Conservation (phyloP, 2,888 invertebrate genomes). For the Hypomecis atomaria region DNA sequence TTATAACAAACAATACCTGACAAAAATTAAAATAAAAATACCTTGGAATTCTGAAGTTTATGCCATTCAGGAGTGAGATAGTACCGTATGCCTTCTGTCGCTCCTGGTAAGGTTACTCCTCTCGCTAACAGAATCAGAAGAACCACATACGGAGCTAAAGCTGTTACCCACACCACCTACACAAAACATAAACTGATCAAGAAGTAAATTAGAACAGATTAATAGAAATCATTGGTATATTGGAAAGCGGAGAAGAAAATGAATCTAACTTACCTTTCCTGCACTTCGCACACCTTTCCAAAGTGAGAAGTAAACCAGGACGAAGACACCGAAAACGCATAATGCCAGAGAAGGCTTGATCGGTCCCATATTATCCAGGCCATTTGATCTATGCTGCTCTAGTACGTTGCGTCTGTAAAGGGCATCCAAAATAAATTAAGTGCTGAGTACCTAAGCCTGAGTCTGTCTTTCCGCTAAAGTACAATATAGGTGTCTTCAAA, state of each 20-base stretch:
- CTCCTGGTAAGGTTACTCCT: constrained; percentile 94
- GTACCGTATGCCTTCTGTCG: constrained; percentile 93
- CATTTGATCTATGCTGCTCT: constrained; percentile 92
- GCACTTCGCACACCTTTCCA: constrained; percentile 98
- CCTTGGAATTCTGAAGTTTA: constrained; percentile 90
- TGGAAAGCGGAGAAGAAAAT: not conserved
- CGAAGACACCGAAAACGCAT: constrained; percentile 95
- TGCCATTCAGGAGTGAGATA: constrained; percentile 96
- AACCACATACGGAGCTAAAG: constrained; percentile 95
- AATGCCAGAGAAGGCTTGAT: constrained; percentile 95
- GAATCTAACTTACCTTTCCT: constrained; percentile 89
- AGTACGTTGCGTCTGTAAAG: constrained; percentile 91
- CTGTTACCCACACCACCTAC: constrained; percentile 97
- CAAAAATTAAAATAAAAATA: constrained; percentile 50
- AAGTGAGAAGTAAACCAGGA: constrained; percentile 97
- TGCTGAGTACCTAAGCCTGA: no score
- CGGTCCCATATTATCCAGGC: constrained; percentile 94
- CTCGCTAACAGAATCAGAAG: constrained; percentile 92
- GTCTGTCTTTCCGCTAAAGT: no score
- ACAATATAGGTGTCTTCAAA: no score
- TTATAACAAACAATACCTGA: not conserved
- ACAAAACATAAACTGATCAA: not conserved
- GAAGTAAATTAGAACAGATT: not conserved
- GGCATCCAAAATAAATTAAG: not conserved
- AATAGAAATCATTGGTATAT: not conserved